Evolutionary conservation across 2,888 invertebrate species (phyloP).

Genomic region (Chaetoderma sp.): DNA sequence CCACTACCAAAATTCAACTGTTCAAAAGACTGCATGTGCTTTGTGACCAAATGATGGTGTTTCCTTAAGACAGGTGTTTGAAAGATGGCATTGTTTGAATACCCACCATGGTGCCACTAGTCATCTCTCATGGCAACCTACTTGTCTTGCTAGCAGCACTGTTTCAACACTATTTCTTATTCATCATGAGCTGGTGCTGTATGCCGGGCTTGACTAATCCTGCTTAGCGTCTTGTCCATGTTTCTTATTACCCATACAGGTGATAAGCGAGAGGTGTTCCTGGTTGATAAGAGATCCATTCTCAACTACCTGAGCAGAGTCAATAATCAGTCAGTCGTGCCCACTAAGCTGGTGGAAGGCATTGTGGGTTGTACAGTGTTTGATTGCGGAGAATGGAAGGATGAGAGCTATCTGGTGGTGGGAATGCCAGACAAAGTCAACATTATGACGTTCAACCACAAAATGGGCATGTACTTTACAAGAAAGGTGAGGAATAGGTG

Average conservation of each 20-base stretch:
- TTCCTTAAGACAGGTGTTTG: too few relatives aligned
- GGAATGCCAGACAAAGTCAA: constrained; percentile 66
- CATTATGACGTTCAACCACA: constrained; percentile 73
- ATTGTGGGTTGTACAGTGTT: constrained; percentile 69
- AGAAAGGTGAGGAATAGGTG: constrained; percentile 56
- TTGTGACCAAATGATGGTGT: too few relatives aligned
- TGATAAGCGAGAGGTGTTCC: constrained; percentile 52
- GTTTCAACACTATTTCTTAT: too few relatives aligned
- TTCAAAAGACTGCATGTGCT: too few relatives aligned
- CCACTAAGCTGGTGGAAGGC: constrained; percentile 61
- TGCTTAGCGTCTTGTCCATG: neutral
- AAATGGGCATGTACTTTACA: constrained; percentile 66
- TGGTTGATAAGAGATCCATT: constrained; percentile 54
- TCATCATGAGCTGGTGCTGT: too few relatives aligned
- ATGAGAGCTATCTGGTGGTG: constrained; percentile 64
- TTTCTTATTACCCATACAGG: constrained; percentile 44
- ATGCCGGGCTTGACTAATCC: too few relatives aligned
- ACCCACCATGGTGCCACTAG: too few relatives aligned
- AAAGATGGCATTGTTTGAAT: too few relatives aligned
- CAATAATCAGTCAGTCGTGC: constrained; percentile 45
- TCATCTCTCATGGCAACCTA: too few relatives aligned
- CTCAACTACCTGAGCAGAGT: constrained; percentile 54
- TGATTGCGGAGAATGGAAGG: constrained; percentile 50
- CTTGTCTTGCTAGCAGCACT: too few relatives aligned
- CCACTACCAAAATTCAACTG: too few relatives aligned